These are phyloP conservation scores for Eciton burchellii DNA, from an alignment of 1,140 invertebrate species.

Conservation along the genomic window DNA sequence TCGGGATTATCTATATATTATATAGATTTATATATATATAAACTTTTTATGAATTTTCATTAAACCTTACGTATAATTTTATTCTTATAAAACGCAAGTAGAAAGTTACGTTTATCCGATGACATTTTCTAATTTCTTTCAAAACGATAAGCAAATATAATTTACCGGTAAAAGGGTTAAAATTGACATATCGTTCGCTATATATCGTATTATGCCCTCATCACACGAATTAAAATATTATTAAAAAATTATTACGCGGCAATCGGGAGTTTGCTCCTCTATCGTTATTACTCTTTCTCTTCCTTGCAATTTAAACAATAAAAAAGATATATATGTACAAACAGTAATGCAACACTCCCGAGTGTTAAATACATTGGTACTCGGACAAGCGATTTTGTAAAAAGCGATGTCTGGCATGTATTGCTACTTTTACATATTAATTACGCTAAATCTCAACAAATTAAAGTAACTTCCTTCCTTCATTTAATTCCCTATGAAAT, in stretches of 20 bases:
- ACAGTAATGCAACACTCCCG: constrained; percentile 5
- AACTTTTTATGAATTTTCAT: constrained; percentile 17
- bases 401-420: constrained; percentile 4
- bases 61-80: neutral
- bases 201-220: constrained; percentile 7
- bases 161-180: constrained; percentile 42
- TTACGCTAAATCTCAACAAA: neutral
- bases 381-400: constrained; percentile 44
- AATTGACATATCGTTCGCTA: neutral
- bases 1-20: neutral
- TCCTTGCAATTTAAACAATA: constrained; percentile 18
- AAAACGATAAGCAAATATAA: constrained; percentile 20
- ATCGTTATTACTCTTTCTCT: neutral
- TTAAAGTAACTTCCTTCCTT: neutral
- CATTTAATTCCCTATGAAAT: constrained; percentile 4
- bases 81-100: constrained; percentile 6
- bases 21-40: neutral
- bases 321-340: constrained; percentile 30
- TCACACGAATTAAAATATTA: constrained; percentile 34
- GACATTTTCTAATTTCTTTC: neutral
- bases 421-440: neutral
- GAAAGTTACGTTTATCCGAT: neutral
- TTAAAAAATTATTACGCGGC: constrained; percentile 33
- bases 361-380: constrained; percentile 39
- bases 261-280: constrained; percentile 1